Evolutionary conservation across 1,140 invertebrate genomes (phyloP), one percentile per base, ranked within the genome.

Genomic region (Bicyclus anynana): DNA sequence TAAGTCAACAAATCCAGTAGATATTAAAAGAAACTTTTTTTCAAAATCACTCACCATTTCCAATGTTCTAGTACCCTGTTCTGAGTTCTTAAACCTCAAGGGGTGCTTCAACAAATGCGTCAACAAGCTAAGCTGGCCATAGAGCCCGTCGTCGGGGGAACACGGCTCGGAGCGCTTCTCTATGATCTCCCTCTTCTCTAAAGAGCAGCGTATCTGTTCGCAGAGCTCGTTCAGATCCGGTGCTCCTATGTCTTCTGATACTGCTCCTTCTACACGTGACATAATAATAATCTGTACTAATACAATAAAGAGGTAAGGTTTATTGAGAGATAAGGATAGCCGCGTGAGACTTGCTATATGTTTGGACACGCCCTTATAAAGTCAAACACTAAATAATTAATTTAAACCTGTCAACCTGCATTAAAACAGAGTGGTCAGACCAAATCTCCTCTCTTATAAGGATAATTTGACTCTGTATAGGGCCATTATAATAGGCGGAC

Each of bases 81-180:
- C 92, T 10, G 93, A 94, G 20, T 92, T 93, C 80, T 98, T 97
- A 74, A 96, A 98, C 16, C 93, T 91, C 1, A 96, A 93, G 76
- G 95, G 94, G 75, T 97, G 96, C 74, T 97, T 97, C 61, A 98
- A 91, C 16, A 97, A 90, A 69, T 97, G 95, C 3, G 95, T 95
- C 49, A 94, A 92, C 0, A 98, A 89, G 78, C 95, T 97, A 0
- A 98, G 82, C n/a, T 98, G 83, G 0, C 97, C 97, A 53, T 97
- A 94, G 0, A 98, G 82, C 0, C 96, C 96, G 83, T 98, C 97
- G 78, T 98, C 97, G 68, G 97, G 96, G 5, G 94, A 89, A 10
- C 93, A 93, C 14, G 92, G 94, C 20, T 92, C 90, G 52, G 95
- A 93, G 5, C 96, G 86, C 1, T 93, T 93, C 87, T 98, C 97